These are phyloP conservation scores for Siderastrea siderea DNA, from an alignment of 92 coral and sea anemone genomes.

Conservation along the genomic window DNA sequence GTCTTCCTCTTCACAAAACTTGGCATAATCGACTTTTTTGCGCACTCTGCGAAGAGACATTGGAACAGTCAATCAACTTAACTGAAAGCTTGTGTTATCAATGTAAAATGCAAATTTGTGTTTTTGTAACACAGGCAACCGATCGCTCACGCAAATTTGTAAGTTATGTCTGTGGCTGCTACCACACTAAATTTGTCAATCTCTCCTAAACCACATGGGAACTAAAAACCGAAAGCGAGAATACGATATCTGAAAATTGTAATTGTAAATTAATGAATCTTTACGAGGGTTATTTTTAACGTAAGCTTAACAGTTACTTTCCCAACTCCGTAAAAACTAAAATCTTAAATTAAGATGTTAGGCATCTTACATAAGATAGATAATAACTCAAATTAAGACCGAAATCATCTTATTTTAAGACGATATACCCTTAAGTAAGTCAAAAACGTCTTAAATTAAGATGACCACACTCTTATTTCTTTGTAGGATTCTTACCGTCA, in stretches of 20 bases:
- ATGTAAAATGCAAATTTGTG: too few species aligned
- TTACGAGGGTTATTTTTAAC: neutral
- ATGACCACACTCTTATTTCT: too few species aligned
- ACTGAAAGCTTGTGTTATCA: neutral
- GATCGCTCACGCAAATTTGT: neutral
- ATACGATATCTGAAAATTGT: neutral
- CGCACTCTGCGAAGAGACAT: slow-evolving; percentile 62
- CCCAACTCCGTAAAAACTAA: neutral
- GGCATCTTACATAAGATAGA: too few species aligned
- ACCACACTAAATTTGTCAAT: neutral
- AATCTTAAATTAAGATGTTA: too few species aligned
- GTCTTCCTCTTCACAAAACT: slow-evolving; percentile 67
- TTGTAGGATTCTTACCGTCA: too few species aligned
- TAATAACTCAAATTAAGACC: too few species aligned
- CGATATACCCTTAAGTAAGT: too few species aligned
- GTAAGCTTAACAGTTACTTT: neutral
- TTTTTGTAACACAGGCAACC: neutral
- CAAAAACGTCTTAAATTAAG: too few species aligned
- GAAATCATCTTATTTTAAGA: too few species aligned
- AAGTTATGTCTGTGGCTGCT: neutral
- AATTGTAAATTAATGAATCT: neutral
- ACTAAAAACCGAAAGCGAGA: neutral
- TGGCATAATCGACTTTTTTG: slow-evolving; percentile 85
- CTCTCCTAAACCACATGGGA: neutral
- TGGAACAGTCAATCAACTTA: neutral